Percentiles rank a stretch among this genome's conserved stretches.
Conservation (phyloP, 2,888 invertebrate genomes). For the Dynastes maya region DNA sequence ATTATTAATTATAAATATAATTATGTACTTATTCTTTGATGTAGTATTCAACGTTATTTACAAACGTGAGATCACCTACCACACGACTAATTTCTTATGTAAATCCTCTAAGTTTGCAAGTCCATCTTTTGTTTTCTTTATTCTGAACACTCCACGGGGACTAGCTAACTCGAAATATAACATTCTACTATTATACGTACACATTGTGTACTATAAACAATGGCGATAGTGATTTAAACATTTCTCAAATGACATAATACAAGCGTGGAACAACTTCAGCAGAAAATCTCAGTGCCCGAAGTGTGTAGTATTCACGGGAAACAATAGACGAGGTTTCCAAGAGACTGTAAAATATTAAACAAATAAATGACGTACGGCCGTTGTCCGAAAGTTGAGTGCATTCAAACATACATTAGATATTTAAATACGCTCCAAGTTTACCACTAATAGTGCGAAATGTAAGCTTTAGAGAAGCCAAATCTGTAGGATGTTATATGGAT, state of each 20-base stretch:
- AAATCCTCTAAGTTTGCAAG: not conserved
- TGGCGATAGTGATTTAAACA: slow-evolving; percentile 17
- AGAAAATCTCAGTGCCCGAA: slow-evolving; percentile 13
- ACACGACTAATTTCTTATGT: no score
- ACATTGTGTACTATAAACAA: not conserved
- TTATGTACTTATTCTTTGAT: no score
- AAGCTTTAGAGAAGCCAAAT: not conserved
- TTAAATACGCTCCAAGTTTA: not conserved
- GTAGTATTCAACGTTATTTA: no score
- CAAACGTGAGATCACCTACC: no score
- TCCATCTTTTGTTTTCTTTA: not conserved
- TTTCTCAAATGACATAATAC: slow-evolving; percentile 10
- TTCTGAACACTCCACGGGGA: not conserved
- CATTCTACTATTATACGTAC: not conserved
- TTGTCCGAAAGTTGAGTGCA: slow-evolving; percentile 9
- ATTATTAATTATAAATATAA: no score
- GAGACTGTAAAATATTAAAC: slow-evolving; percentile 22
- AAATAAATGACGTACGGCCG: slow-evolving; percentile 24
- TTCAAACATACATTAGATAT: not conserved
- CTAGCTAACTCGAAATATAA: not conserved
- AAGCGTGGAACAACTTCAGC: not conserved
- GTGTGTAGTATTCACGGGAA: not conserved
- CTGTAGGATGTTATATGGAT: no score
- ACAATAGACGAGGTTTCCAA: slow-evolving; percentile 34
- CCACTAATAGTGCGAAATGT: not conserved